A percentile compares a stretch with the other conserved stretches of the same genome.
Evolutionary conservation across 2,113 vertebrate genomes (phyloP).

Genomic region (Grantiella picta): DNA sequence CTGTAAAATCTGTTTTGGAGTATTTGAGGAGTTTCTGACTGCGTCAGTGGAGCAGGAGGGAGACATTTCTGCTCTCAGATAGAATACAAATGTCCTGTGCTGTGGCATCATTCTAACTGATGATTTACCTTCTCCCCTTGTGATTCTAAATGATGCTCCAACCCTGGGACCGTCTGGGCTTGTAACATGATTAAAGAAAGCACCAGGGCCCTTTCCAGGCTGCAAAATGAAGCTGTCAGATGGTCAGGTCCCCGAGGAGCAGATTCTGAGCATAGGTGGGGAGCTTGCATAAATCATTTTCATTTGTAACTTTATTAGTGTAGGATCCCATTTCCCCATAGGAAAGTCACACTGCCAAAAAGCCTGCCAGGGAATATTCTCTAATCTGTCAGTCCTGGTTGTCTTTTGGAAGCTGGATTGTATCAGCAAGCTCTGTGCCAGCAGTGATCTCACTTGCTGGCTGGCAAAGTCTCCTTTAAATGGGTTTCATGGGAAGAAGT

Average conservation of each 20-base stretch:
- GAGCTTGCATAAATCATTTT: not conserved
- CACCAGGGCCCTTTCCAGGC: not conserved
- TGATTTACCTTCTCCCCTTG: not conserved
- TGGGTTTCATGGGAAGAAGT: not conserved
- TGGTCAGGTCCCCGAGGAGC: not conserved
- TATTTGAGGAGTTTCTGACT: not conserved
- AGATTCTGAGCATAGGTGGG: not conserved
- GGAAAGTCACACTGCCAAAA: not conserved
- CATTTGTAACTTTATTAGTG: not conserved
- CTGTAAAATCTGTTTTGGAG: not conserved
- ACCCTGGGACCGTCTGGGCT: not conserved
- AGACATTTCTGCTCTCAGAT: not conserved
- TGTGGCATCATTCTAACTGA: not conserved
- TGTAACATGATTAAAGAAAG: not conserved
- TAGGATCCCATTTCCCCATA: not conserved
- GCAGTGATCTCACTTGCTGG: not conserved
- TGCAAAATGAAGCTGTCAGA: not conserved
- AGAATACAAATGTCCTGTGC: not conserved
- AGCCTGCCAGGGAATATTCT: not conserved
- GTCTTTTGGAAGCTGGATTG: not conserved
- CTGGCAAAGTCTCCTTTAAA: not conserved
- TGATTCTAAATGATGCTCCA: not conserved
- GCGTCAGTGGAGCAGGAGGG: not conserved
- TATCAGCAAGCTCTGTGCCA: not conserved
- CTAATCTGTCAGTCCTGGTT: not conserved